These are phyloP conservation scores for Melanophora roralis DNA, from an alignment of 2,888 invertebrate genomes.

Conservation along the genomic window DNA sequence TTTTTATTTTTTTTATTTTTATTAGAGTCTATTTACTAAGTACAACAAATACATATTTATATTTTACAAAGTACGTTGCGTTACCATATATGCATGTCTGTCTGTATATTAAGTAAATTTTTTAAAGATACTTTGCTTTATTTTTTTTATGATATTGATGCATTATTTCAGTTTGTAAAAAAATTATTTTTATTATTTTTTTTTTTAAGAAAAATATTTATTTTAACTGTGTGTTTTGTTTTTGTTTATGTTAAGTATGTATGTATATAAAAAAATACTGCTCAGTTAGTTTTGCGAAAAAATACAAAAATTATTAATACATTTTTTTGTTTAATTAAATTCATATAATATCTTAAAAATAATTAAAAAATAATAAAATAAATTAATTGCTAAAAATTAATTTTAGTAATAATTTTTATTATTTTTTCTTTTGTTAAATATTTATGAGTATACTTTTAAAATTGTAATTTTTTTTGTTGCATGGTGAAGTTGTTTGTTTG, in stretches of 20 bases:
- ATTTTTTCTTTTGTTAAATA: conserved; percentile 8
- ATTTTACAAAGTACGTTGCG: conserved; percentile 59
- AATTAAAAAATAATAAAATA: background rate
- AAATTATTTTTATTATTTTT: conserved; percentile 16
- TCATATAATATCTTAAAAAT: conserved; percentile 23
- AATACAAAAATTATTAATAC: conserved; percentile 50
- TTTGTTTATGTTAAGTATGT: conserved; percentile 10
- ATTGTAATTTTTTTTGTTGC: background rate
- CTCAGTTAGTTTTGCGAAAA: conserved; percentile 59
- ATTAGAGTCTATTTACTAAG: conserved; percentile 56
- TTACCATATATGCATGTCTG: conserved; percentile 26
- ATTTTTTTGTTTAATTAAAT: conserved; percentile 27
- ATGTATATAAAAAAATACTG: conserved; percentile 59
- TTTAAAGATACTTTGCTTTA: background rate
- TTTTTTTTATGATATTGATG: conserved; percentile 35
- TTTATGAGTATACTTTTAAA: conserved; percentile 53
- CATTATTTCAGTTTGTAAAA: conserved; percentile 48
- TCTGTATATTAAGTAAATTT: conserved; percentile 3
- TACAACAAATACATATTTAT: conserved; percentile 63
- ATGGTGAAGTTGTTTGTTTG: background rate
- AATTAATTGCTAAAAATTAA: background rate
- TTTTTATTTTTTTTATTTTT: conserved; percentile 9
- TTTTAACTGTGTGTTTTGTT: background rate
- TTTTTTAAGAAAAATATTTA: conserved; percentile 7
- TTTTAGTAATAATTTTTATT: too few species aligned